phyloP scores from a whole-genome alignment of 2,113 vertebrate species.

The Atlantisia rogersi region DNA sequence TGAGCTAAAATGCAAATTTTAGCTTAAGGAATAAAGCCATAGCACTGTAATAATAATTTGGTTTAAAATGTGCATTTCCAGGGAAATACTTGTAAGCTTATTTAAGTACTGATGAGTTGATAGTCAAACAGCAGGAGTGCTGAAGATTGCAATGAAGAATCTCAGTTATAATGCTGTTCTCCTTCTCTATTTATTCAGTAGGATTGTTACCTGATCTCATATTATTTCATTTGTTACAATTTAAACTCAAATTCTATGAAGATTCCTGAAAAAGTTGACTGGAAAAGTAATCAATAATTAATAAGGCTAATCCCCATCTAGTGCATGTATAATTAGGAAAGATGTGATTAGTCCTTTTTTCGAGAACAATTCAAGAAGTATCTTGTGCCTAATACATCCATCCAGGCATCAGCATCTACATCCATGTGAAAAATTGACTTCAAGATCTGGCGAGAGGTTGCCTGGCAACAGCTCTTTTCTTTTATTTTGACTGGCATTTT shows the following conservation, averaged over 20 bases:
- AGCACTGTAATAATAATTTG: neutral
- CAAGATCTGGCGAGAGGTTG: neutral
- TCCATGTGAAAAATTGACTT: neutral
- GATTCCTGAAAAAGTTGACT: neutral
- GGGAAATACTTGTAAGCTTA: constrained; percentile 52
- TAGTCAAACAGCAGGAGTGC: neutral
- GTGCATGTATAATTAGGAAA: neutral
- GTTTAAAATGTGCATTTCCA: constrained; percentile 37
- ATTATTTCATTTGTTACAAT: neutral
- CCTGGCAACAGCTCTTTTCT: constrained; percentile 24
- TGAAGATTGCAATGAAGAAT: neutral
- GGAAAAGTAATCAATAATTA: neutral
- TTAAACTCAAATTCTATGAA: neutral
- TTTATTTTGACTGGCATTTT: constrained; percentile 36
- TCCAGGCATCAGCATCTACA: neutral
- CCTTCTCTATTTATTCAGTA: neutral
- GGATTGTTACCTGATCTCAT: neutral
- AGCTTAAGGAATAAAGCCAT: neutral
- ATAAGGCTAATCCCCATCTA: neutral
- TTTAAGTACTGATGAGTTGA: constrained; percentile 47
- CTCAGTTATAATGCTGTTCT: neutral
- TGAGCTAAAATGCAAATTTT: neutral
- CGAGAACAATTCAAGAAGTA: neutral
- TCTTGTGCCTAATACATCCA: neutral
- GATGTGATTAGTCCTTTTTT: neutral